Conservation (phyloP, 2,888 invertebrate species). For the Cantharis lateralis region DNA sequence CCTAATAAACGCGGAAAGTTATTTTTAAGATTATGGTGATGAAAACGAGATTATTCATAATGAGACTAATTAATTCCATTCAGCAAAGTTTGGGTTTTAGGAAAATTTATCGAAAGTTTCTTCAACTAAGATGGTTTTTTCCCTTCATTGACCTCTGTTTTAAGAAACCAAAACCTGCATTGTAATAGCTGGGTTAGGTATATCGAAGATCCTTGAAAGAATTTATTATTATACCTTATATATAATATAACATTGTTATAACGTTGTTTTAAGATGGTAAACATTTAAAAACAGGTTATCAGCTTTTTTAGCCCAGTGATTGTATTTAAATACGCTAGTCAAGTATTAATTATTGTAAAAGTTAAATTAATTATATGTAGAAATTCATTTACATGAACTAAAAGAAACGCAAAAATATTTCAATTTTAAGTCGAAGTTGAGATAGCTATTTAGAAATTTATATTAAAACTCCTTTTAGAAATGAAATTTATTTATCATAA, state of each 20-base stretch:
- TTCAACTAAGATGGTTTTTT: background rate
- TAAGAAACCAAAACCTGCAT: background rate
- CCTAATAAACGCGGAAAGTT: background rate
- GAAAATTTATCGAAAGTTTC: background rate
- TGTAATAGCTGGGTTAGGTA: too few species aligned
- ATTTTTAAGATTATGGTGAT: background rate
- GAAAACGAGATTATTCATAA: background rate
- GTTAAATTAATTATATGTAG: background rate
- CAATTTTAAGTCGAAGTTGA: too few species aligned
- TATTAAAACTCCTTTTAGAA: too few species aligned
- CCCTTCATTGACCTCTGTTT: background rate
- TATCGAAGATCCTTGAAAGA: background rate
- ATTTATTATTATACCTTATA: background rate
- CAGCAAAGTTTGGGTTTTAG: background rate
- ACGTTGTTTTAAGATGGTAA: background rate
- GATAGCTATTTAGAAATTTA: too few species aligned
- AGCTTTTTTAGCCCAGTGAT: background rate
- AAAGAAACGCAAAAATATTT: too few species aligned
- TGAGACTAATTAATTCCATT: background rate
- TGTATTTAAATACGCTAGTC: background rate
- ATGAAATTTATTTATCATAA: too few species aligned
- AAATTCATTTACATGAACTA: too few species aligned
- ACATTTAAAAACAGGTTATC: background rate
- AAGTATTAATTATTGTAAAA: background rate
- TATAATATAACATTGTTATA: too few species aligned